phyloP scores from a whole-genome alignment of 2,113 vertebrate genomes.

The Heptranchias perlo region DNA sequence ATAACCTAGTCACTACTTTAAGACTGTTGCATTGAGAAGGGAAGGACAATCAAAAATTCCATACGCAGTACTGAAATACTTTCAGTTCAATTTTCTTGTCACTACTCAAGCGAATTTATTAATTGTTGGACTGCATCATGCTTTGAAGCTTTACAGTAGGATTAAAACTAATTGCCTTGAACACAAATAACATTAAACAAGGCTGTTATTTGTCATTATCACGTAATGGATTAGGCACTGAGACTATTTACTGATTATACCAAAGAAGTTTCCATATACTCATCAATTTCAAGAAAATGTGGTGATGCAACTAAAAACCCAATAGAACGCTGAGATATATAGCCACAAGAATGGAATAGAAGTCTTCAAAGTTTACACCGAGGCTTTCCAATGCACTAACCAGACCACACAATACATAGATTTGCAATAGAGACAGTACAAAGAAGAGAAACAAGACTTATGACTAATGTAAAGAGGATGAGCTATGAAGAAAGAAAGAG shows the following conservation, averaged over 20 bases:
- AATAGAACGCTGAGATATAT: neutral
- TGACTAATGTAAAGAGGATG: neutral
- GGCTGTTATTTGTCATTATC: neutral
- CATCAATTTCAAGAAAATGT: neutral
- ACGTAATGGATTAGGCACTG: neutral
- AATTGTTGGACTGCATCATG: neutral
- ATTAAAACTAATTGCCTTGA: conserved; percentile 17
- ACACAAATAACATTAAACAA: neutral
- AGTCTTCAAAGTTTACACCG: neutral
- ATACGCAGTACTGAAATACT: neutral
- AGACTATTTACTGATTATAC: neutral
- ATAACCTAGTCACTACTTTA: neutral
- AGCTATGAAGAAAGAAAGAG: neutral
- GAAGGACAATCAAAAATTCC: neutral
- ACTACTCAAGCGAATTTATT: neutral
- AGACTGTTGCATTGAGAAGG: neutral
- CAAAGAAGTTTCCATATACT: neutral
- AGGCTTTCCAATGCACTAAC: neutral
- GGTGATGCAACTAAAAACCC: neutral
- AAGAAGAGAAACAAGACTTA: neutral
- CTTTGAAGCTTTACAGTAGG: neutral
- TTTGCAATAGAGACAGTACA: neutral
- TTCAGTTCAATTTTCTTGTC: neutral
- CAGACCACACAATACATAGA: neutral
- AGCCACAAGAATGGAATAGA: neutral